Percentiles rank a stretch among this genome's conserved stretches.
These are phyloP conservation scores for Cordylochernes scorpioides DNA, from an alignment of 2,888 invertebrate species.

Conservation along the genomic window DNA sequence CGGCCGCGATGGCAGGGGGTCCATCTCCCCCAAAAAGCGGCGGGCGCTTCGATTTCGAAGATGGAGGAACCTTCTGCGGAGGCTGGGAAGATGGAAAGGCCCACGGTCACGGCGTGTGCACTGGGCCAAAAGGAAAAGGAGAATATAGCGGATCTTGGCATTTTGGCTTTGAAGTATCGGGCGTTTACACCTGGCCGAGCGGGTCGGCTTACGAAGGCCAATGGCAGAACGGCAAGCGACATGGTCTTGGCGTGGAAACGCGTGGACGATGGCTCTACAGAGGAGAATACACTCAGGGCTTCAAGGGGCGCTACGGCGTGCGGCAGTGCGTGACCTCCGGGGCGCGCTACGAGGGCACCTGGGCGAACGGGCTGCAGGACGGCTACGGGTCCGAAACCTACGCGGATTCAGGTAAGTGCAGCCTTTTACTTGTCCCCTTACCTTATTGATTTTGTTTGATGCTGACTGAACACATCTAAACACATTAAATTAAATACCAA, in stretches of 20 bases:
- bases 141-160: constrained; percentile 99
- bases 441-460: no score
- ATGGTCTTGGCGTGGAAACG: constrained; percentile 88
- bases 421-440: not conserved
- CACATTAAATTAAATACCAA: no score
- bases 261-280: constrained; percentile 89
- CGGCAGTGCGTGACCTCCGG: constrained; percentile 65
- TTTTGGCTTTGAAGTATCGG: constrained; percentile 96
- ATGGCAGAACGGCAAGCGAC: constrained; percentile 97
- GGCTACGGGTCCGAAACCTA: constrained; percentile 98
- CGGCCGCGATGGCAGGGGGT: no score
- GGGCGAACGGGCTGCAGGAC: constrained; percentile 95
- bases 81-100: constrained; percentile 99
- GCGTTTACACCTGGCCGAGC: constrained; percentile 92
- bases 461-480: no score
- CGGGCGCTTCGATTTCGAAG: constrained; percentile 98
- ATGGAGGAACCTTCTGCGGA: constrained; percentile 97
- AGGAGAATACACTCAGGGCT: constrained; percentile 95
- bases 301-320: constrained; percentile 92
- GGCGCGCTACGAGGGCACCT: constrained; percentile 89
- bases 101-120: constrained; percentile 93
- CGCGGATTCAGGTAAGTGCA: constrained; percentile 66
- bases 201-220: constrained; percentile 92
- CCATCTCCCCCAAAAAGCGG: no score
- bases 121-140: constrained; percentile 83